Conservation (phyloP, 2,888 invertebrate species). For the Pristionchus arcanus region DNA sequence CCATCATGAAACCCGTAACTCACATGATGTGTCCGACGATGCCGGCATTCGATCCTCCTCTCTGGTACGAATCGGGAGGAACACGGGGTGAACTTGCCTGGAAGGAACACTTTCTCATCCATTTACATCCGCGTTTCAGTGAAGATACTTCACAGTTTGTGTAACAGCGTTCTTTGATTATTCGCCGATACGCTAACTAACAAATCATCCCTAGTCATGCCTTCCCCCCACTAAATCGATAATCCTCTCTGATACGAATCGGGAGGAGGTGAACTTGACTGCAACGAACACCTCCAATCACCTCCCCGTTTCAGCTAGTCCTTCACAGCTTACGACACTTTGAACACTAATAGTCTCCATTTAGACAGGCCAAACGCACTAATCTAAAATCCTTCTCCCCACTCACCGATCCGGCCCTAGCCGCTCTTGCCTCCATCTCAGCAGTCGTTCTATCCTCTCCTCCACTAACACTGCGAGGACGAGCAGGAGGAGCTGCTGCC, state of each 20-base stretch:
- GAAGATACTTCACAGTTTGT: background rate
- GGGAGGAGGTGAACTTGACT: too few species aligned
- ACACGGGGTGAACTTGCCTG: constrained; percentile 47
- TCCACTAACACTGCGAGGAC: constrained; percentile 54
- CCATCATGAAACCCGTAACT: background rate
- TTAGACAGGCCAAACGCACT: too few species aligned
- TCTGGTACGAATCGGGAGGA: constrained; percentile 49
- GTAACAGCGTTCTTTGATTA: background rate
- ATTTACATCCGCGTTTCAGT: background rate
- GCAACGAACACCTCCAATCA: too few species aligned
- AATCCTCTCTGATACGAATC: too few species aligned
- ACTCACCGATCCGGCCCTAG: constrained; percentile 49
- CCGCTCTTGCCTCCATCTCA: background rate
- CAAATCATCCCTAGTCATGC: too few species aligned
- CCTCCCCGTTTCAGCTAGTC: too few species aligned
- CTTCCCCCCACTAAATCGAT: too few species aligned
- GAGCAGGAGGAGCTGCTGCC: background rate
- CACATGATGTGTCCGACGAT: constrained; percentile 52
- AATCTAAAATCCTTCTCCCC: background rate
- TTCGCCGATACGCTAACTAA: background rate
- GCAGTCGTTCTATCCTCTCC: constrained; percentile 15
- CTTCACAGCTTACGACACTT: too few species aligned
- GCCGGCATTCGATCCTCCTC: background rate
- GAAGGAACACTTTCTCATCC: background rate
- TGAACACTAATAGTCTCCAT: too few species aligned